Percentiles rank a stretch among this genome's conserved stretches.
These are phyloP conservation scores for Frieseomelitta varia DNA, from an alignment of 1,140 invertebrate species.

Conservation along the genomic window DNA sequence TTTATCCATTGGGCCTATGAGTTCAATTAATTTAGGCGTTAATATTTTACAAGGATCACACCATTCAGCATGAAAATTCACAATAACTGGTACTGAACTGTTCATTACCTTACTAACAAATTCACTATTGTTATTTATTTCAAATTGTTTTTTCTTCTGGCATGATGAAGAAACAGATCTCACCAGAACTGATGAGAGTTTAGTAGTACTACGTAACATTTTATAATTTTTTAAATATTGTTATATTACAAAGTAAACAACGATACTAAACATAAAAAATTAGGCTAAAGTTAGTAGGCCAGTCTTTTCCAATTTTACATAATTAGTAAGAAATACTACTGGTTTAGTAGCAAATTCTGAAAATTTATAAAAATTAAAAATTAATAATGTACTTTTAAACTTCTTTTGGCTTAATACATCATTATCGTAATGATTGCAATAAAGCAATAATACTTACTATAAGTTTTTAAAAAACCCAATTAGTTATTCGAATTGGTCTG, in stretches of 20 bases:
- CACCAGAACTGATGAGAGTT: slow-evolving; percentile 53
- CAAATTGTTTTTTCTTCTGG: slow-evolving; percentile 80
- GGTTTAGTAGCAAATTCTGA: not conserved
- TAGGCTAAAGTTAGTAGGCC: not conserved
- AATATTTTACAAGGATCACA: slow-evolving; percentile 97
- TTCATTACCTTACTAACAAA: slow-evolving; percentile 89
- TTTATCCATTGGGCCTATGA: slow-evolving; percentile 89
- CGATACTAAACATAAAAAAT: not conserved
- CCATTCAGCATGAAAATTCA: slow-evolving; percentile 96
- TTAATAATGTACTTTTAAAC: not conserved
- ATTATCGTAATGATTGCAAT: not conserved
- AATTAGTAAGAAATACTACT: not conserved
- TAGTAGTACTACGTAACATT: slow-evolving; percentile 74
- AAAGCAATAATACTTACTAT: slow-evolving; percentile 13
- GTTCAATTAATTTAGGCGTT: slow-evolving; percentile 93
- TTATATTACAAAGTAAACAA: not conserved
- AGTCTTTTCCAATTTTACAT: not conserved
- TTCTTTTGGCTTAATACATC: not conserved
- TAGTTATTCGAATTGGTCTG: slow-evolving; percentile 77
- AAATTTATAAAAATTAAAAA: slow-evolving; percentile 28
- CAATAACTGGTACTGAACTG: slow-evolving; percentile 90
- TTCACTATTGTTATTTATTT: slow-evolving; percentile 83
- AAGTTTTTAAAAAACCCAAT: slow-evolving; percentile 74
- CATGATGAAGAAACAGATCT: slow-evolving; percentile 69
- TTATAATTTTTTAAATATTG: slow-evolving; percentile 20